phyloP scores from a whole-genome alignment of 2,797 vertebrate species.

The Bryconaethiops microstoma region DNA sequence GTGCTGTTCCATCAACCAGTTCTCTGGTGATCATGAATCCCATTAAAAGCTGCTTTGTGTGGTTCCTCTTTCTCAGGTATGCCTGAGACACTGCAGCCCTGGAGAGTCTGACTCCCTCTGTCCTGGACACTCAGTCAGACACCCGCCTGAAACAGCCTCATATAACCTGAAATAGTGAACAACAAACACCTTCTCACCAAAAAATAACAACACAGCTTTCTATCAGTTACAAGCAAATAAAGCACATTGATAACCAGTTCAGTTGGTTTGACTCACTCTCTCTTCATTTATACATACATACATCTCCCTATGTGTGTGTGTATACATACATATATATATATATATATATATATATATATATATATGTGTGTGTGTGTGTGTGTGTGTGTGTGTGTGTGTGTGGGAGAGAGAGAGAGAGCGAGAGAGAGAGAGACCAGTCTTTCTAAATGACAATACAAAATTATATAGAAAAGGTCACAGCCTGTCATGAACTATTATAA shows the following conservation, averaged over 20 bases:
- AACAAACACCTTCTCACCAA: no score
- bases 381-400: no score
- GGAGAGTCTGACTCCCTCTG: neutral
- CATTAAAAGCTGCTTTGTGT: neutral
- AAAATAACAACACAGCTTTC: neutral
- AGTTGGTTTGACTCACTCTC: no score
- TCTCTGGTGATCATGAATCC: neutral
- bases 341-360: no score
- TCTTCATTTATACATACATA: no score
- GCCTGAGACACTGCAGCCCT: conserved; percentile 13
- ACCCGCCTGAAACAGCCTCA: neutral
- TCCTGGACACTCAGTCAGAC: neutral
- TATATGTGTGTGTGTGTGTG: fast-evolving
- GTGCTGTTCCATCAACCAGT: neutral
- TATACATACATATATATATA: no score
- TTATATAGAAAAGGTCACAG: no score
- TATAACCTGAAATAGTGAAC: neutral
- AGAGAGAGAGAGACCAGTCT: no score
- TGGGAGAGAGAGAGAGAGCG: no score
- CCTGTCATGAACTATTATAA: neutral
- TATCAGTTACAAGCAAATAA: neutral
- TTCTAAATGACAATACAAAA: no score
- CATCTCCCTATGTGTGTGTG: no score
- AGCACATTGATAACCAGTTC: neutral
- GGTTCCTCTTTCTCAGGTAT: conserved; percentile 25